Conservation (phyloP, 1,140 invertebrate species). For the Atopsyche davidsoni region DNA sequence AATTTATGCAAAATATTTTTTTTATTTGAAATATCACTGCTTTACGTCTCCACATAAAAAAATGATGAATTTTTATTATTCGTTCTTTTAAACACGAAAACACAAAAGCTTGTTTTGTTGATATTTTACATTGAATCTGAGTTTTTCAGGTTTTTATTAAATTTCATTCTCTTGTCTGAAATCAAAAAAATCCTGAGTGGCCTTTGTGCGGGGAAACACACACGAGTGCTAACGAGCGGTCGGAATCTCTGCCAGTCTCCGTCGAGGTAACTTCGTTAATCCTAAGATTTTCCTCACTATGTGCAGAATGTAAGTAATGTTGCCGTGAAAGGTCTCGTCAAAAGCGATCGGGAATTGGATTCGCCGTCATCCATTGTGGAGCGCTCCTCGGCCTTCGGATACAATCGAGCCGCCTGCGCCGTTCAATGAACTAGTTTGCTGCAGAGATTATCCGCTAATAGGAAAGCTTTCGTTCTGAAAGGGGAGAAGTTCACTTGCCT, state of each 20-base stretch:
- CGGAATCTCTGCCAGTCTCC: background rate
- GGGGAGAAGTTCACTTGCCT: too few relatives aligned
- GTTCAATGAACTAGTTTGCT: constrained; percentile 27
- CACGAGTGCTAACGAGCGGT: background rate
- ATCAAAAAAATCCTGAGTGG: constrained; percentile 2
- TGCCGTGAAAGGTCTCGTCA: constrained; percentile 19
- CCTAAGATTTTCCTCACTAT: too few relatives aligned
- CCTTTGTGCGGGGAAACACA: background rate
- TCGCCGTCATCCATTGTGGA: constrained; percentile 18
- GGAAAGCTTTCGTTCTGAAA: too few relatives aligned
- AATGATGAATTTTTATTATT: too few relatives aligned
- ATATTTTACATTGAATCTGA: too few relatives aligned
- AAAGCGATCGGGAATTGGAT: constrained; percentile 30
- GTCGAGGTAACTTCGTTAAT: constrained; percentile 4
- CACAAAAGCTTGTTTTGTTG: too few relatives aligned
- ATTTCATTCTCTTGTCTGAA: too few relatives aligned
- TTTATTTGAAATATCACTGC: too few relatives aligned
- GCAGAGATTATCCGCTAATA: constrained; percentile 25
- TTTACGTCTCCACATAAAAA: too few relatives aligned
- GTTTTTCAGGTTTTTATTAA: too few relatives aligned
- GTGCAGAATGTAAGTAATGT: constrained; percentile 18
- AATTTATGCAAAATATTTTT: too few relatives aligned
- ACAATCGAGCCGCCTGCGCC: constrained; percentile 18
- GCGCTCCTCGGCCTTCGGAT: background rate
- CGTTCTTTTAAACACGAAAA: too few relatives aligned